phyloP scores from a whole-genome alignment of 2,113 vertebrate genomes.

The Dromiciops gliroides region DNA sequence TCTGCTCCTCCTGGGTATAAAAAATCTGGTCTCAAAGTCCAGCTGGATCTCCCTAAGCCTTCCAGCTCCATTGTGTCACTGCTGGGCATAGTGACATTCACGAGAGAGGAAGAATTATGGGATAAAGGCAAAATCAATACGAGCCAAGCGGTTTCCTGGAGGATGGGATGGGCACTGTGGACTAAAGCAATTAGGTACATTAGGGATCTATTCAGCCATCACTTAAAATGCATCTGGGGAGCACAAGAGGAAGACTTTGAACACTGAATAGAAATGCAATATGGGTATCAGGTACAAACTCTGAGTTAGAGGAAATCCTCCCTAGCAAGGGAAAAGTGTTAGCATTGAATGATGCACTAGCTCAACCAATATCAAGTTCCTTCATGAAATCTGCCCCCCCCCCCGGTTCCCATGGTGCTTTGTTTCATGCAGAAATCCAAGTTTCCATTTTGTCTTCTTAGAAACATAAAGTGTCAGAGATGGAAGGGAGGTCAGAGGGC shows the following conservation, averaged over 20 bases:
- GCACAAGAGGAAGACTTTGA: background rate
- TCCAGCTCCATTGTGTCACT: background rate
- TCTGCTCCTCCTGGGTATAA: background rate
- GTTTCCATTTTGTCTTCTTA: background rate
- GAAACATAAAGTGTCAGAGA: background rate
- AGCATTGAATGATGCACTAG: background rate
- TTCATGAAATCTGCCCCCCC: background rate
- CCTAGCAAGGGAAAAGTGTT: background rate
- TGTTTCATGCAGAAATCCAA: background rate
- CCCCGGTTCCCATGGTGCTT: background rate
- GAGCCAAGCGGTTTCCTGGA: background rate
- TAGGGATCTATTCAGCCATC: background rate
- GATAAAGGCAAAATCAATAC: background rate
- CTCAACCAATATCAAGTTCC: background rate
- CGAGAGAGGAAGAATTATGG: background rate
- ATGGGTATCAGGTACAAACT: background rate
- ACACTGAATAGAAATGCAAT: background rate
- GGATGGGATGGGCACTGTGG: background rate
- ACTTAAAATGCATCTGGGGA: conserved; percentile 1
- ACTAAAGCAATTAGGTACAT: background rate
- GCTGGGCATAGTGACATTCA: background rate
- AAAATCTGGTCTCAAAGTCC: background rate
- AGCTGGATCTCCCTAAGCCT: background rate
- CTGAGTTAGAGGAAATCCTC: background rate
- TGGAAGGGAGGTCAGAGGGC: background rate